Percentiles rank a stretch among this genome's conserved stretches.
phyloP scores from a whole-genome alignment of 2,113 vertebrate genomes.

The Rhea americana region DNA sequence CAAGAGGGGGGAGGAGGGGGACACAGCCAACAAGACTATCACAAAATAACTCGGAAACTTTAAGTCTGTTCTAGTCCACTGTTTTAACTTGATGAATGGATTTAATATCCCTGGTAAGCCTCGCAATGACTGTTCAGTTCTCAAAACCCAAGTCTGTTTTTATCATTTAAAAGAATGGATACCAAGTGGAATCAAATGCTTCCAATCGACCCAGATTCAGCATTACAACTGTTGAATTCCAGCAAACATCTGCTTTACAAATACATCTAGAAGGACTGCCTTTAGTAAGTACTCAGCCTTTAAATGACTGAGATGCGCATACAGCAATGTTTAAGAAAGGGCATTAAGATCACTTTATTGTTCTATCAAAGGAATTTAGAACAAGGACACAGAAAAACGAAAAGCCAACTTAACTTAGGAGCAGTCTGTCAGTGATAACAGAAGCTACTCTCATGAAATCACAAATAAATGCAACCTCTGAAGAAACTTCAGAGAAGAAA shows the following conservation, averaged over 20 bases:
- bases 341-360: not conserved
- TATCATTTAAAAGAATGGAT: not conserved
- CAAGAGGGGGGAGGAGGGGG: not conserved
- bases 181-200: not conserved
- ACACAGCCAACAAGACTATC: not conserved
- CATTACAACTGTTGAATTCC: not conserved
- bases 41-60: not conserved
- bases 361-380: not conserved
- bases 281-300: not conserved
- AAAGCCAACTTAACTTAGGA: not conserved
- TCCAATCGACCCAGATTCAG: not conserved
- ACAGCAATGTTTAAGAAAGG: not conserved
- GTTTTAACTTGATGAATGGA: not conserved
- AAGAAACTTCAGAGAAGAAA: slow-evolving; percentile 32
- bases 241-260: not conserved
- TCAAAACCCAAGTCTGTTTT: rapidly evolving
- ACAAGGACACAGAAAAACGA: slow-evolving; percentile 1
- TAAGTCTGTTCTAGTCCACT: not conserved
- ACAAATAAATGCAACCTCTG: not conserved
- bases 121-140: not conserved
- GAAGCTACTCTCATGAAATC: not conserved
- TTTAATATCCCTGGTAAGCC: not conserved
- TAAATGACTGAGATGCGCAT: not conserved
- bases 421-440: not conserved
- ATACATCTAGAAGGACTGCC: not conserved